These are phyloP conservation scores for Drosophila demipolita DNA, from an alignment of 2,888 invertebrate genomes.

Conservation along the genomic window DNA sequence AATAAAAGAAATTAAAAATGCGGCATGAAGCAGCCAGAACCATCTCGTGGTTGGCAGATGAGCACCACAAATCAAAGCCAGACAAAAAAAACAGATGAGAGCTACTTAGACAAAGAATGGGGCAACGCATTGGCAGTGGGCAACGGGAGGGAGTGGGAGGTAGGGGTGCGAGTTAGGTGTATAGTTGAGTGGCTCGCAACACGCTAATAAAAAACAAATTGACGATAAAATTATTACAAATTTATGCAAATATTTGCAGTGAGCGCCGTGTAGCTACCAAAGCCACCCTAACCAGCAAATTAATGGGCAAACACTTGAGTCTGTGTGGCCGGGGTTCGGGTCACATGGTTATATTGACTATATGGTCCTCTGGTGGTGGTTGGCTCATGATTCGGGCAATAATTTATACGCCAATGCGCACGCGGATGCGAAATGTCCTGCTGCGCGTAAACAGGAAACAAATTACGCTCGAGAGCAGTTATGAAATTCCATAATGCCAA, in stretches of 20 bases:
- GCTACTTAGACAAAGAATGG: conserved; percentile 34
- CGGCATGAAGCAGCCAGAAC: conserved; percentile 38
- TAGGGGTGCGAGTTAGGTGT: conserved; percentile 26
- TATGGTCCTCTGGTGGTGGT: conserved; percentile 44
- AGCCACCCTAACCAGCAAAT: conserved; percentile 62
- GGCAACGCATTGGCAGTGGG: conserved; percentile 10
- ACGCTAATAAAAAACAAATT: conserved; percentile 83
- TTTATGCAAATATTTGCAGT: conserved; percentile 83
- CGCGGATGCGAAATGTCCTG: conserved; percentile 74
- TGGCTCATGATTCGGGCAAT: conserved; percentile 69
- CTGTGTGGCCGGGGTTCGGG: conserved; percentile 30
- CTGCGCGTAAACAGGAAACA: conserved; percentile 83
- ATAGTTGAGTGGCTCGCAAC: conserved; percentile 68
- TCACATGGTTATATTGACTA: conserved; percentile 46
- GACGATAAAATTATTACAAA: conserved; percentile 83
- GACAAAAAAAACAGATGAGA: conserved; percentile 42
- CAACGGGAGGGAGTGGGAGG: neutral
- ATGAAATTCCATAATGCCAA: conserved; percentile 75
- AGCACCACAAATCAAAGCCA: conserved; percentile 71
- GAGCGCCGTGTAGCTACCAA: conserved; percentile 23
- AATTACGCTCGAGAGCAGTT: conserved; percentile 81
- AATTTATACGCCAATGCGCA: conserved; percentile 80
- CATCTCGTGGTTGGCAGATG: conserved; percentile 40
- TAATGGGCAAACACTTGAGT: conserved; percentile 78
- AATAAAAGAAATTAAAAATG: conserved; percentile 61